Evolutionary conservation across 2,888 invertebrate species (phyloP).

Genomic region (Halictus ligatus): DNA sequence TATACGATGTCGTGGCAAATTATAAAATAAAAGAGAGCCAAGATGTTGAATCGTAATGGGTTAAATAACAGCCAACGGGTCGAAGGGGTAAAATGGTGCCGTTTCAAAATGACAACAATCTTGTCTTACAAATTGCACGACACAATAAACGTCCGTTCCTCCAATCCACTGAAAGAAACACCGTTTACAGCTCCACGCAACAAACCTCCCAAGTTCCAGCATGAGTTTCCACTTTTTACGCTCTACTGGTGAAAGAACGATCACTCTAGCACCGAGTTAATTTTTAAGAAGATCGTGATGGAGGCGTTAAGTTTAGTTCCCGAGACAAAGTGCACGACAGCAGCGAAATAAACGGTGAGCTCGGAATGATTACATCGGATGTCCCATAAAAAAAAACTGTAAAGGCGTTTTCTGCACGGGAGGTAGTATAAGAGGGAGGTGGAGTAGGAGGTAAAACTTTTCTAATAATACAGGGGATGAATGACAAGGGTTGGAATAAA

Average conservation of each 20-base stretch:
- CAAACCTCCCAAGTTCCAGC: neutral
- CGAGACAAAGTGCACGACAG: neutral
- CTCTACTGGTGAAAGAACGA: neutral
- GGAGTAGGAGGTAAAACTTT: neutral
- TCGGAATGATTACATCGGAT: neutral
- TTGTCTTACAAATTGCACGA: neutral
- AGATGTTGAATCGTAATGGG: no score
- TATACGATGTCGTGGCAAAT: no score
- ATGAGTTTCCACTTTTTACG: neutral
- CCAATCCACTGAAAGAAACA: neutral
- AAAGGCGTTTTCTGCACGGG: neutral
- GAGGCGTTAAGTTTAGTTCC: neutral
- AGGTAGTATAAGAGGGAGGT: neutral
- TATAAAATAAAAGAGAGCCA: no score
- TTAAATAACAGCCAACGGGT: no score
- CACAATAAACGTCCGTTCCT: neutral
- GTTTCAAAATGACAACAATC: neutral
- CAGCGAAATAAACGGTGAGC: neutral
- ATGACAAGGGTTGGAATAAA: neutral
- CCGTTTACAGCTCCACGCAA: neutral
- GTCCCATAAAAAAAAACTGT: neutral
- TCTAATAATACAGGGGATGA: conserved; percentile 10
- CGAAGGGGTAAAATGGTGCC: neutral
- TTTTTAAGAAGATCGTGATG: neutral
- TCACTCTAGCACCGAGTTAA: neutral